These are phyloP conservation scores for Megaceryle alcyon DNA, from an alignment of 2,797 vertebrate genomes.

Conservation along the genomic window DNA sequence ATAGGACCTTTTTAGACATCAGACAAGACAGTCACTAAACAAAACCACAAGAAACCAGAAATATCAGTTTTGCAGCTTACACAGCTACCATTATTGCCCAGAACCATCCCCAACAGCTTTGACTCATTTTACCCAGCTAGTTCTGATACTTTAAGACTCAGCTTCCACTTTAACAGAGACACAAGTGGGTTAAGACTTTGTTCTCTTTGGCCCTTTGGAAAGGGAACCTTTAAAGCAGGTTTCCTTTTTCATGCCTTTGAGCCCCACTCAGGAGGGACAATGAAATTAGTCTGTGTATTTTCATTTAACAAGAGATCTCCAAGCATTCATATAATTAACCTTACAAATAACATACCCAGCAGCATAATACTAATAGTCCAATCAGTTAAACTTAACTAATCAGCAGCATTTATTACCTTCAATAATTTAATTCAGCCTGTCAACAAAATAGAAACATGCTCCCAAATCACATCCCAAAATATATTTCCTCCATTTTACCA, in stretches of 20 bases:
- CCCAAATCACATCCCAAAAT: not conserved
- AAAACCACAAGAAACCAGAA: not conserved
- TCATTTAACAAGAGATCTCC: conserved; percentile 20
- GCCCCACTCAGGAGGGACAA: not conserved
- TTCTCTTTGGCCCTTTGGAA: not conserved
- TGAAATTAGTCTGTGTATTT: conserved; percentile 21
- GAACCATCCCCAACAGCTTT: not conserved
- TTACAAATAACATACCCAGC: conserved; percentile 7
- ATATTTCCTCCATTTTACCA: not conserved
- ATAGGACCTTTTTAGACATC: not conserved
- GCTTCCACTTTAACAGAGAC: not conserved
- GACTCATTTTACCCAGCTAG: not conserved
- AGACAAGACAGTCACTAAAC: not conserved
- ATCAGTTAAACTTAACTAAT: conserved; percentile 9
- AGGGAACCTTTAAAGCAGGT: not conserved
- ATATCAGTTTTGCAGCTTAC: not conserved
- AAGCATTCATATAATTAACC: not conserved
- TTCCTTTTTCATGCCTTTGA: not conserved
- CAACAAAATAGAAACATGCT: not conserved
- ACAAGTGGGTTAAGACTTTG: not conserved
- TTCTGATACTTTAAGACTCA: not conserved
- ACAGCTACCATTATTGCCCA: not conserved
- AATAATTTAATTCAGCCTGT: not conserved
- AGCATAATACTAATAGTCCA: conserved; percentile 3
- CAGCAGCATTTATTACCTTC: conserved; percentile 7